Conservation (phyloP, 2,888 invertebrate genomes). For the Thymelicus acteon region DNA sequence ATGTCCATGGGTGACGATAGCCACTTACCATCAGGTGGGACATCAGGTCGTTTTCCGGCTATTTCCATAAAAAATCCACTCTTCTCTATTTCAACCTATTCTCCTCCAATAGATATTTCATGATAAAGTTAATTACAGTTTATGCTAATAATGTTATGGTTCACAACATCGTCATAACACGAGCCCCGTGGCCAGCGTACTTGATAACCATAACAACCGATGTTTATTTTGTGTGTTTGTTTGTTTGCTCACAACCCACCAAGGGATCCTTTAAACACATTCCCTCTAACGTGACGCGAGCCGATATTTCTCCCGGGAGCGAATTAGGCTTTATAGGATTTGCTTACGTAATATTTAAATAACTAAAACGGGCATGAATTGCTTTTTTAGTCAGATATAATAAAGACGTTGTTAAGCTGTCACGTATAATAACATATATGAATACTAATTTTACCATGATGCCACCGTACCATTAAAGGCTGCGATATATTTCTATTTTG, state of each 20-base stretch:
- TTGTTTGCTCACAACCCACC: background rate
- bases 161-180: background rate
- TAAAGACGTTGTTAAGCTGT: too few species aligned
- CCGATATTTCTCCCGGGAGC: background rate
- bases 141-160: conserved; percentile 1
- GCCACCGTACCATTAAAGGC: too few species aligned
- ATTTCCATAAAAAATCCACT: too few species aligned
- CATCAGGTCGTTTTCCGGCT: too few species aligned
- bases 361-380: background rate
- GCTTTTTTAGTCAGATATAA: too few species aligned
- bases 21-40: too few species aligned
- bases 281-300: conserved; percentile 1
- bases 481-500: too few species aligned
- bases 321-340: background rate
- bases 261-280: background rate
- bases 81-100: too few species aligned
- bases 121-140: background rate
- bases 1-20: too few species aligned
- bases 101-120: too few species aligned
- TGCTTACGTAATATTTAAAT: background rate
- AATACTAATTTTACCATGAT: too few species aligned
- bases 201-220: background rate
- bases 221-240: conserved; percentile 4
- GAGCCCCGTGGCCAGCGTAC: background rate
- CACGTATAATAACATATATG: too few species aligned